Evolutionary conservation across 2,888 invertebrate genomes (phyloP).

Genomic region (Dryocosmus kuriphilus): DNA sequence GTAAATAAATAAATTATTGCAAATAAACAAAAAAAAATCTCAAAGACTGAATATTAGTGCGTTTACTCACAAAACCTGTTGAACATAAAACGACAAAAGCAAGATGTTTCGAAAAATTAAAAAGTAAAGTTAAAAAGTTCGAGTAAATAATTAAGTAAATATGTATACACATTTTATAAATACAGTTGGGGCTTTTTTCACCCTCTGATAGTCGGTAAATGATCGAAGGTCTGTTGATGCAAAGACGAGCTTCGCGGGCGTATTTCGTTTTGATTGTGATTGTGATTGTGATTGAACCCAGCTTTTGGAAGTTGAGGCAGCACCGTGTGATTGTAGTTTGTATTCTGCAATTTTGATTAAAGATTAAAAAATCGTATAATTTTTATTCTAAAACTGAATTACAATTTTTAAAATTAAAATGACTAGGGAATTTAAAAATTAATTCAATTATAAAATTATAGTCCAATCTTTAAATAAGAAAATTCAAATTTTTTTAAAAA

Average conservation of each 20-base stretch:
- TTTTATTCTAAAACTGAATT: neutral
- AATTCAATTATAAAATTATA: no score
- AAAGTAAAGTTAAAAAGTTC: neutral
- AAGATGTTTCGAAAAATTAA: neutral
- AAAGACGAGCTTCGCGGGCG: conserved; percentile 76
- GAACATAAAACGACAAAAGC: neutral
- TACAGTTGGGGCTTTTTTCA: conserved; percentile 64
- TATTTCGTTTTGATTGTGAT: conserved; percentile 77
- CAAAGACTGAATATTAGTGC: neutral
- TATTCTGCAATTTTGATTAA: conserved; percentile 74
- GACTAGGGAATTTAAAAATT: no score
- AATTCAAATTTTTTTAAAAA: no score
- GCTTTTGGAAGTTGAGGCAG: conserved; percentile 85
- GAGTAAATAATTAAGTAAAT: neutral
- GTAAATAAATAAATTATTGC: conserved; percentile 9
- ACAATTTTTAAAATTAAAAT: neutral
- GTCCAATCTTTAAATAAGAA: no score
- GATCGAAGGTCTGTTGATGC: conserved; percentile 80
- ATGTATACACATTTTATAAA: conserved; percentile 58
- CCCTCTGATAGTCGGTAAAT: conserved; percentile 87
- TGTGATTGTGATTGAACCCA: conserved; percentile 74
- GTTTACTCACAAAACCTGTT: neutral
- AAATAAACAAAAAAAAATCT: conserved; percentile 21
- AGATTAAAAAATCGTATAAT: neutral
- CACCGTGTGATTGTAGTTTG: conserved; percentile 80